Conservation (phyloP, 2,113 vertebrate genomes). For the Galemys pyrenaicus region DNA sequence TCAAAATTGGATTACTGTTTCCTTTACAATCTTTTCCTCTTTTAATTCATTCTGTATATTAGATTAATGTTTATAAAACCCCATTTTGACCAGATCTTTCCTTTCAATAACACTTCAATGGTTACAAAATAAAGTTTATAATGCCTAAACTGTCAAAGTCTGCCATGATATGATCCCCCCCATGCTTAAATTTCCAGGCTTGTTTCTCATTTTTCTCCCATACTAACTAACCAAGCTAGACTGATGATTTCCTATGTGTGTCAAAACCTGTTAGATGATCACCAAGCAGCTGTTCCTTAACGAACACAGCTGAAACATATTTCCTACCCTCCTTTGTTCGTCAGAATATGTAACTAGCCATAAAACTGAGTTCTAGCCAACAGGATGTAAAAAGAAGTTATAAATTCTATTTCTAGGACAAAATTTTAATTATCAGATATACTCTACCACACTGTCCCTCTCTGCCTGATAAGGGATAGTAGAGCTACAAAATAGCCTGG, state of each 20-base stretch:
- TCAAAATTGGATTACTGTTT: slow-evolving; percentile 1
- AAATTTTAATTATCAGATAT: background rate
- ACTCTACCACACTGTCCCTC: background rate
- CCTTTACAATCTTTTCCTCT: background rate
- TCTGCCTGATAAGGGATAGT: background rate
- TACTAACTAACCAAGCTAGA: background rate
- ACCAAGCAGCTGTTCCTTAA: background rate
- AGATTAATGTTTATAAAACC: slow-evolving; percentile 6
- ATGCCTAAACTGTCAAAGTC: background rate
- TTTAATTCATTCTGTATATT: slow-evolving; percentile 9
- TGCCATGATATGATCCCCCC: background rate
- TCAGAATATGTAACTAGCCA: background rate
- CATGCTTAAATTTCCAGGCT: slow-evolving; percentile 20
- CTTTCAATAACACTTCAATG: background rate
- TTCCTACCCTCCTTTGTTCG: background rate
- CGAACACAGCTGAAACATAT: background rate
- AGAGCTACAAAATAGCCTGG: background rate
- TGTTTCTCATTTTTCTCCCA: background rate
- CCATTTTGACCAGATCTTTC: slow-evolving; percentile 5
- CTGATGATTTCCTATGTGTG: background rate
- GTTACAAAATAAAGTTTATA: slow-evolving; percentile 28
- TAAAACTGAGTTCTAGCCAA: background rate
- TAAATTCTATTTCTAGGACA: slow-evolving; percentile 10
- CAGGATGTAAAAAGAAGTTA: background rate
- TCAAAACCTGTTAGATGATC: background rate